Conservation (phyloP, 2,888 invertebrate genomes). For the Phymatocera aterrima region DNA sequence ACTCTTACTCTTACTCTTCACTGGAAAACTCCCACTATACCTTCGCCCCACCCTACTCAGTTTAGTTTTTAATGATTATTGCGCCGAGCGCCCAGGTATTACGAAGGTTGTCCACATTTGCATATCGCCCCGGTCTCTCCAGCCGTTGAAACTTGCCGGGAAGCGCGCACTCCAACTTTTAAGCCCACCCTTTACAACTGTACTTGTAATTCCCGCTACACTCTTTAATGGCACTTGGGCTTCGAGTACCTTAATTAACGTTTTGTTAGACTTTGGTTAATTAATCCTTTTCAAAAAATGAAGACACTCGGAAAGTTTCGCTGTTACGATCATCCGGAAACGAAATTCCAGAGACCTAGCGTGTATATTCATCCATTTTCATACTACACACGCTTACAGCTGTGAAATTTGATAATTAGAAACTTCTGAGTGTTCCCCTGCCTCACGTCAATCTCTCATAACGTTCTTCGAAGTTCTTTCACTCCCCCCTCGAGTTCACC, state of each 20-base stretch:
- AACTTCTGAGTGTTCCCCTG: too few relatives aligned
- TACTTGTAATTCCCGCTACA: constrained; percentile 65
- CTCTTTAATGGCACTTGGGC: constrained; percentile 66
- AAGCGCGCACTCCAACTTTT: constrained; percentile 66
- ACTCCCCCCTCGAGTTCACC: too few relatives aligned
- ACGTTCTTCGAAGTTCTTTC: too few relatives aligned
- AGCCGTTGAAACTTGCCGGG: constrained; percentile 58
- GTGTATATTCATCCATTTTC: background rate
- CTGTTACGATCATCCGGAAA: constrained; percentile 2
- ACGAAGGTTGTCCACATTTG: constrained; percentile 66
- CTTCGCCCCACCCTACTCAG: constrained; percentile 52
- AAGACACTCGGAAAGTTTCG: constrained; percentile 1
- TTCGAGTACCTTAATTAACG: constrained; percentile 70
- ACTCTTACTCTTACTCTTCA: constrained; percentile 49
- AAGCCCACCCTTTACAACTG: constrained; percentile 60
- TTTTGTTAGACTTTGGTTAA: constrained; percentile 66
- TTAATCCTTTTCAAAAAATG: constrained; percentile 63
- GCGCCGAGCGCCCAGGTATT: constrained; percentile 65
- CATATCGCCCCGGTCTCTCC: constrained; percentile 66
- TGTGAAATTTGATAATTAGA: too few relatives aligned
- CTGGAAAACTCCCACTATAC: background rate
- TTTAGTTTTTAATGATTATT: constrained; percentile 73
- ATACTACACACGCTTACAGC: too few relatives aligned
- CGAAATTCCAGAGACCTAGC: background rate
- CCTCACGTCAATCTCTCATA: too few relatives aligned